Evolutionary conservation across 1,140 invertebrate genomes (phyloP).

Genomic region (Phthorimaea operculella): DNA sequence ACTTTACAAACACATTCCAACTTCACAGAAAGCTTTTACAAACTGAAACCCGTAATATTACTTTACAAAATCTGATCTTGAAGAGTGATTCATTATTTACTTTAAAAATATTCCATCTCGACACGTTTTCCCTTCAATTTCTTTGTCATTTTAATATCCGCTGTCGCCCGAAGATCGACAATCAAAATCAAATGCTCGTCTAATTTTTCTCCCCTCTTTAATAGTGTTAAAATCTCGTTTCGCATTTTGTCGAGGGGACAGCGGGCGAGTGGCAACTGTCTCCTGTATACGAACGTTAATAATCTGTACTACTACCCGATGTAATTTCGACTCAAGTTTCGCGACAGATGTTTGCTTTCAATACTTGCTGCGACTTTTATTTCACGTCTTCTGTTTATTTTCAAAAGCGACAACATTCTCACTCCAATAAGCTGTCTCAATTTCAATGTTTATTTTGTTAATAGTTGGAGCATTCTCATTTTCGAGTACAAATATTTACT

Average conservation of each 20-base stretch:
- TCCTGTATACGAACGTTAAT: neutral
- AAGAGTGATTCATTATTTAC: neutral
- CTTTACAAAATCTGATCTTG: too few species aligned
- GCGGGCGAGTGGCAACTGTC: neutral
- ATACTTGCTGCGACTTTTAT: conserved; percentile 2
- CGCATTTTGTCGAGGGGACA: neutral
- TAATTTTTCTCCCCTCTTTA: conserved; percentile 34
- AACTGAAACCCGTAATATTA: too few species aligned
- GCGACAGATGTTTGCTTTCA: conserved; percentile 17
- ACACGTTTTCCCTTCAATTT: neutral
- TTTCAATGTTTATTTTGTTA: neutral
- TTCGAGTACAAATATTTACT: neutral
- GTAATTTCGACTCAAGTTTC: neutral
- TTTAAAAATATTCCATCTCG: neutral
- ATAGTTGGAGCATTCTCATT: neutral
- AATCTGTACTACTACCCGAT: neutral
- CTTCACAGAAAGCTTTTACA: too few species aligned
- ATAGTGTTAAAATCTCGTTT: conserved; percentile 40
- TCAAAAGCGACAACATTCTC: neutral
- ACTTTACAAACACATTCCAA: too few species aligned
- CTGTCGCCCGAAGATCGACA: neutral
- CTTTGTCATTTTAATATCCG: neutral
- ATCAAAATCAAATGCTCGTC: conserved; percentile 25
- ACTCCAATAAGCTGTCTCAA: neutral
- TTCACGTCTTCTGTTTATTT: conserved; percentile 8